Evolutionary conservation across 2,888 invertebrate genomes (phyloP), one percentile per base, ranked within the genome.

Genomic region (Epirrita christyi): DNA sequence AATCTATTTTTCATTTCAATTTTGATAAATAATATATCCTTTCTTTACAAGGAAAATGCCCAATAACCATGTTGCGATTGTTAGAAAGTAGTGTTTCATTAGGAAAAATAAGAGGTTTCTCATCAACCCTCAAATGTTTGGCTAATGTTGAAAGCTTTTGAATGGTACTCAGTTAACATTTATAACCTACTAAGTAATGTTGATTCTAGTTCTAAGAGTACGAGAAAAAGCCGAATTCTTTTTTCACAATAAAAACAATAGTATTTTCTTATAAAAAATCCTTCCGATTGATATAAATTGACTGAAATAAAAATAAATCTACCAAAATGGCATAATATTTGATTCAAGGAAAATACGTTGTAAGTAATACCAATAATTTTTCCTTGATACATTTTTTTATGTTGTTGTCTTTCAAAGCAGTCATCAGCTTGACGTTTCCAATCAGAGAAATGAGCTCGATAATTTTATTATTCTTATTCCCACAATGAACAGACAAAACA

Each of bases 401-500:
- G n/a, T n/a, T n/a, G n/a, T 29, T 15, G 29, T 29, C 15, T 49
- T 29, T 29, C 14, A 27, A 37, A 37, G 13, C 8, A 2, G 7
- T 32, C 29, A 13, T 7, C 42, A 34, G 29, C 21, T 50, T 21
- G 44, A 46, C 40, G 34, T 46, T 40, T 29, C 10, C 27, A 34
- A 40, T 47, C 27, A 36, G 21, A 38, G 37, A n/a, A 47, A 47
- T 42, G 36, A 27, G 48, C 44, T 48, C 10, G 21, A 43, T 51
- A 46, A 47, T 56, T 52, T 45, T 46, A 32, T 57, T 56, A 41
- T 48, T 54, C 44, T 14, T 43, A 44, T 51, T 50, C 48, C 46
- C 28, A 54, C 44, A 49, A 47, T 61, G 51, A 58, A 42, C 15
- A n/a, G 48, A 48, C 41, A 46, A 50, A 56, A 59, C 55, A 48